These are phyloP conservation scores for Psittacula cyanocephala DNA, from an alignment of 2,113 vertebrate species.

Conservation along the genomic window DNA sequence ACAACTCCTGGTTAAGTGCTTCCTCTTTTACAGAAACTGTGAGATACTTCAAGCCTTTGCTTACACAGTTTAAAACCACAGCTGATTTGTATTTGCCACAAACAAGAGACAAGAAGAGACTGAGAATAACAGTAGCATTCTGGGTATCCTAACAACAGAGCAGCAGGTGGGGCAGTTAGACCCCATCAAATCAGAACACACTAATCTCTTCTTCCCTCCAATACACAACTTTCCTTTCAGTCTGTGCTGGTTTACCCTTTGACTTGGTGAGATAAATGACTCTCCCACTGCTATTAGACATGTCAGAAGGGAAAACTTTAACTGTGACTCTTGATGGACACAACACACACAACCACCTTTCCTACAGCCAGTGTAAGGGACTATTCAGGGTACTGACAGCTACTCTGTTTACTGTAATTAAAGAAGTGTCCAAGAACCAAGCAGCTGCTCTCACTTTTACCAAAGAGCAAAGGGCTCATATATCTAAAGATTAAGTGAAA, in stretches of 20 bases:
- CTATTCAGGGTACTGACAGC: not conserved
- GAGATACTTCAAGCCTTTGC: not conserved
- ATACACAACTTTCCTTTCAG: not conserved
- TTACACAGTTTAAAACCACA: not conserved
- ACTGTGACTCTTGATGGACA: not conserved
- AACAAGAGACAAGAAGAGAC: not conserved
- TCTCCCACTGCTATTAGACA: not conserved
- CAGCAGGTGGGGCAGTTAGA: not conserved
- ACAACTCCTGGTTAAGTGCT: not conserved
- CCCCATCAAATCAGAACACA: not conserved
- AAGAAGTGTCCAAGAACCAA: not conserved
- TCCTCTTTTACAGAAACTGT: not conserved
- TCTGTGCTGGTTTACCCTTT: not conserved
- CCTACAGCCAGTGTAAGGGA: not conserved
- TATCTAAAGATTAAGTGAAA: not conserved
- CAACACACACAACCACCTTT: not conserved
- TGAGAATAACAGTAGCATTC: not conserved
- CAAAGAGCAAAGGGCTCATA: not conserved
- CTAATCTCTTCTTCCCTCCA: not conserved
- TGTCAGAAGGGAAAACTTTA: not conserved
- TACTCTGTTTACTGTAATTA: not conserved
- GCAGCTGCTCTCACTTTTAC: not conserved
- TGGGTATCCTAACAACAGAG: not conserved
- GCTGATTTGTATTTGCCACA: not conserved
- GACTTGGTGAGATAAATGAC: not conserved